Evolutionary conservation across 2,888 invertebrate genomes (phyloP), one percentile per base, ranked within the genome.

Genomic region (Leptopilina myrica): DNA sequence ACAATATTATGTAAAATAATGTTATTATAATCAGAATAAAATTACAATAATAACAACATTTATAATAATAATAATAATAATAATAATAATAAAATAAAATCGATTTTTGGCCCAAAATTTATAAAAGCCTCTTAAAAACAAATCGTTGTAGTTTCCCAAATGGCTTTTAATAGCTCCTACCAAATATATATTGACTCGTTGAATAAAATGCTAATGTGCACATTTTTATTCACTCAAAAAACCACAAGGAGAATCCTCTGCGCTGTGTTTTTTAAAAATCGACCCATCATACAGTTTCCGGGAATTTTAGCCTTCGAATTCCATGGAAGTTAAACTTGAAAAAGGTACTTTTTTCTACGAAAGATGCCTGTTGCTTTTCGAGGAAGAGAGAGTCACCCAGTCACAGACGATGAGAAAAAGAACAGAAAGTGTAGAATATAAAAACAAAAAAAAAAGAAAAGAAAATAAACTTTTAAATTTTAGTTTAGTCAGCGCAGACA

Each of bases 281-380:
- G 53, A 49, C 67, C 26, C 56, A 33, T 64, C 76, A 49, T 59
- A 49, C 49, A 40, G 62, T 76, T 76, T 76, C 62, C 76, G 76
- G 64, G 76, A 76, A 76, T 64, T 64, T 76, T 14, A 76, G 62
- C 53, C 73, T 73, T 73, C 56, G 73, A 73, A 73, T 73, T 73
- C 73, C 33, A 33, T 14, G 73, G 49, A 73, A 73, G 33, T 73
- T 49, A 14, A 33, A 73, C 69, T 73, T 12, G 53, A 53, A 73
- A 53, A 53, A 73, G 69, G 33, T 8, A 33, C 73, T 73, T 56
- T 73, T 66, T 73, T 73, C 73, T 73, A 73, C 73, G 73, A 73
- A 73, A 73, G 56, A 56, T 53, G 73, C 56, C 26, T n/a, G 56
- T 73, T 56, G 56, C 40, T 73, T 49, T 73, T 73, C 53, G 69